phyloP scores from a whole-genome alignment of 1,140 invertebrate species.

The Sarcophaga peregrina region DNA sequence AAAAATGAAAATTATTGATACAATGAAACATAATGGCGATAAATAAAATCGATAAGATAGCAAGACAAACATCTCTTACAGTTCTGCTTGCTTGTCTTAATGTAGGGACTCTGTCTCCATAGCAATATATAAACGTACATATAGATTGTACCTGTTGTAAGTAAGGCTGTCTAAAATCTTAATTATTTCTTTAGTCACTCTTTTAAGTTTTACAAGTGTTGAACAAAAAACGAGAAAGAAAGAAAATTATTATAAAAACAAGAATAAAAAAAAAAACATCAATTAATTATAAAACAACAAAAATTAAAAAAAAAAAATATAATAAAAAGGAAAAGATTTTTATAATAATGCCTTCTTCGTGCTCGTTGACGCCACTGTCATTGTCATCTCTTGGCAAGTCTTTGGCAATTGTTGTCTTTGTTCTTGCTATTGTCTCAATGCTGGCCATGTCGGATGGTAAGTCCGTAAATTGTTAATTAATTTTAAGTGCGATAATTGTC shows the following conservation, averaged over 20 bases:
- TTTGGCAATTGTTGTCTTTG: neutral
- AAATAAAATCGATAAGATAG: neutral
- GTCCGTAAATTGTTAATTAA: neutral
- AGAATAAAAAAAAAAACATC: neutral
- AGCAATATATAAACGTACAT: no score
- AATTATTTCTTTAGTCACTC: conserved; percentile 3
- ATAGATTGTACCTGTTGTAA: no score
- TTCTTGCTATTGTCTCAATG: neutral
- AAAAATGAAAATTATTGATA: neutral
- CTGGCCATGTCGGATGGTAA: conserved; percentile 2
- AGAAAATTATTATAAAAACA: no score
- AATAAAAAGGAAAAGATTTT: neutral
- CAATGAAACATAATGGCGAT: neutral
- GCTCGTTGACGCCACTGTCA: neutral
- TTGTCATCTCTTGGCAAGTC: neutral
- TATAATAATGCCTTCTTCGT: neutral
- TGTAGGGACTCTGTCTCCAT: no score
- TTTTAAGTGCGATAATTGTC: conserved; percentile 1
- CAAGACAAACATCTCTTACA: no score
- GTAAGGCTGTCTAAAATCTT: no score
- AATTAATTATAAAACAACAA: conserved; percentile 7
- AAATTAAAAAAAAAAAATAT: neutral
- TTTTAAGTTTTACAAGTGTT: neutral
- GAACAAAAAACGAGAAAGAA: neutral
- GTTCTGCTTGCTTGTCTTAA: no score